phyloP scores from a whole-genome alignment of 2,113 vertebrate genomes.

The Phoxinus phoxinus region DNA sequence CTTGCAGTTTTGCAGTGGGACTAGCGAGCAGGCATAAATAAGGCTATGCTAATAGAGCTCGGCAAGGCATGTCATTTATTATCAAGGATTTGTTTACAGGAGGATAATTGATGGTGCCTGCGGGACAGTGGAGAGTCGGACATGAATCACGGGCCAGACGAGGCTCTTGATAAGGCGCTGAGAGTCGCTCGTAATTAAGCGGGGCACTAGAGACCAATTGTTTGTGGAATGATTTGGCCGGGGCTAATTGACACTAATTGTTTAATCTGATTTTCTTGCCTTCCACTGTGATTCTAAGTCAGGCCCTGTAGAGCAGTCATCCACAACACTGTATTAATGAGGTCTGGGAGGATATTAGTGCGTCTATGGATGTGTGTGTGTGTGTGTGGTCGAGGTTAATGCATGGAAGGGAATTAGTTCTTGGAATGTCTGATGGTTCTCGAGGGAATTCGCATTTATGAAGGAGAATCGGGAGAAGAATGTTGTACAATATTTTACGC shows the following conservation, averaged over 20 bases:
- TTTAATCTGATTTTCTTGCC: constrained; percentile 98
- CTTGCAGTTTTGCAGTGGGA: constrained; percentile 49
- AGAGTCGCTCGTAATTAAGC: constrained; percentile 99
- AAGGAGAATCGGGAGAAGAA: background rate
- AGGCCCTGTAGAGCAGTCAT: constrained; percentile 61
- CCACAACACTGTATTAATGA: constrained; percentile 54
- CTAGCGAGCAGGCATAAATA: constrained; percentile 65
- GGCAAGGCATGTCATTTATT: constrained; percentile 82
- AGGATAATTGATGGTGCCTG: constrained; percentile 98
- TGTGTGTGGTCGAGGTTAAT: background rate
- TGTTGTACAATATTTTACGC: background rate
- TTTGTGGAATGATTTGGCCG: constrained; percentile 96
- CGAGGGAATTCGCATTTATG: background rate
- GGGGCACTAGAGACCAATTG: constrained; percentile 98
- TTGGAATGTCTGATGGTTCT: background rate
- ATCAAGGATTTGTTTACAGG: constrained; percentile 91
- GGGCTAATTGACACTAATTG: constrained; percentile 99
- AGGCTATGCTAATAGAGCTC: constrained; percentile 77
- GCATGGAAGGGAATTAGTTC: constrained; percentile 25
- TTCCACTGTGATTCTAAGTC: constrained; percentile 73
- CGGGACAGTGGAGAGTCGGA: constrained; percentile 91
- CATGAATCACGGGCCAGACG: constrained; percentile 92
- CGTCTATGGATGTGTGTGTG: constrained; percentile 10
- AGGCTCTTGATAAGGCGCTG: constrained; percentile 91
- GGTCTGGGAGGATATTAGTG: constrained; percentile 45